Conservation (phyloP, 2,113 vertebrate species). For the Aix galericulata region DNA sequence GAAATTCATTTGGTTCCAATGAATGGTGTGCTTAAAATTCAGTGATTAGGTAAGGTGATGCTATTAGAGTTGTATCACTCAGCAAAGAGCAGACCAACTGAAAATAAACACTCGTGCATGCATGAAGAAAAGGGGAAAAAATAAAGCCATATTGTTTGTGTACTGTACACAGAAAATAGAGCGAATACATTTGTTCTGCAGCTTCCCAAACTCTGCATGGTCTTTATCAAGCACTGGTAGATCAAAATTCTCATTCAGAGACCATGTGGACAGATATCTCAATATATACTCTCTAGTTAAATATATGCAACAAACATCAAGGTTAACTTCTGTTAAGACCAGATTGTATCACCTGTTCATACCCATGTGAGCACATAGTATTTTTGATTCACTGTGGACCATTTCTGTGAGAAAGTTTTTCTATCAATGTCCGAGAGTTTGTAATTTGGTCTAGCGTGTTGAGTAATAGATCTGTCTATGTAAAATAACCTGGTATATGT, state of each 20-base stretch:
- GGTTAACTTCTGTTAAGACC: not conserved
- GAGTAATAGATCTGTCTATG: not conserved
- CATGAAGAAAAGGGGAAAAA: not conserved
- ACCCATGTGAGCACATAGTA: not conserved
- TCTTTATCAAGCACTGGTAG: not conserved
- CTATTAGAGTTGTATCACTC: not conserved
- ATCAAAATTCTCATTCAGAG: not conserved
- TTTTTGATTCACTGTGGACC: not conserved
- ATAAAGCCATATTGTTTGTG: not conserved
- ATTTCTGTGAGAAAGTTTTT: not conserved
- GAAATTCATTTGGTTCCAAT: not conserved
- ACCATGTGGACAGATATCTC: not conserved
- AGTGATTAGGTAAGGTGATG: not conserved
- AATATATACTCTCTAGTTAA: not conserved
- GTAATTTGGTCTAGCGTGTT: accelerated
- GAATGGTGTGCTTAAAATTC: not conserved
- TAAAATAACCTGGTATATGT: not conserved
- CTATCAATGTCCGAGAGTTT: not conserved
- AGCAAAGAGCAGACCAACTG: not conserved
- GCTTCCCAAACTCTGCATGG: not conserved
- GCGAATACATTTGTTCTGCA: not conserved
- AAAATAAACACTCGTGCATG: not conserved
- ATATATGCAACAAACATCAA: not conserved
- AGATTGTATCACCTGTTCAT: not conserved
- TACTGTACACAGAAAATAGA: not conserved